Evolutionary conservation across 2,888 invertebrate genomes (phyloP).

Genomic region (Hofmannophila pseudospretella): DNA sequence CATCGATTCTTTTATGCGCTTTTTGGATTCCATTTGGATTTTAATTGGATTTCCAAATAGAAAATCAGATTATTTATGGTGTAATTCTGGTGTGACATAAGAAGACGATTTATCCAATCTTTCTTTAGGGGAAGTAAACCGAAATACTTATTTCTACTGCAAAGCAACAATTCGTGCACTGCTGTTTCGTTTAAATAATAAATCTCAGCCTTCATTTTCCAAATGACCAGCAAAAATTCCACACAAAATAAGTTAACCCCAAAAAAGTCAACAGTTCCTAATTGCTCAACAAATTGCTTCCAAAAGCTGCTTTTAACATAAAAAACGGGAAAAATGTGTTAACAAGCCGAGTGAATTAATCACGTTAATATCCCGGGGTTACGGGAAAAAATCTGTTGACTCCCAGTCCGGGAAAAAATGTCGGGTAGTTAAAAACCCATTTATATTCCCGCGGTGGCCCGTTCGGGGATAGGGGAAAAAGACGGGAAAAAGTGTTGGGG

Average conservation of each 20-base stretch:
- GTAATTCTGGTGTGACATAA: no score
- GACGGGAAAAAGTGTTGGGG: conserved; percentile 14
- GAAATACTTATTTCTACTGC: no score
- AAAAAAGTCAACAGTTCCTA: conserved; percentile 13
- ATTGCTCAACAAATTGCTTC: conserved; percentile 28
- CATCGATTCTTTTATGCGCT: no score
- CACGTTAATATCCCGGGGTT: conserved; percentile 36
- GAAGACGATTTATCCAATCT: no score
- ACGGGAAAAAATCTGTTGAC: conserved; percentile 60
- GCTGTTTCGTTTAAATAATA: no score
- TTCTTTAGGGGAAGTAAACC: no score
- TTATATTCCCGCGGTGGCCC: conserved; percentile 35
- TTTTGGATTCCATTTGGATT: no score
- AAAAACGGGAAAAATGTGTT: conserved; percentile 27
- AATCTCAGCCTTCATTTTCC: no score
- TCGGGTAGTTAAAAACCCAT: conserved; percentile 52
- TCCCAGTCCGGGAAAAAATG: conserved; percentile 42
- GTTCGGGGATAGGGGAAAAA: conserved; percentile 16
- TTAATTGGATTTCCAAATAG: no score
- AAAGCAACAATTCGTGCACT: no score
- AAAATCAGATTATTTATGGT: no score
- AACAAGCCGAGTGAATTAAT: conserved; percentile 47
- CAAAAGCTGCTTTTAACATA: conserved; percentile 10
- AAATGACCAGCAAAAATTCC: conserved; percentile 3
- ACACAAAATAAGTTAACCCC: conserved; percentile 6